These are phyloP conservation scores for Drosophila pegasa DNA, from an alignment of 2,888 invertebrate genomes.

Conservation along the genomic window DNA sequence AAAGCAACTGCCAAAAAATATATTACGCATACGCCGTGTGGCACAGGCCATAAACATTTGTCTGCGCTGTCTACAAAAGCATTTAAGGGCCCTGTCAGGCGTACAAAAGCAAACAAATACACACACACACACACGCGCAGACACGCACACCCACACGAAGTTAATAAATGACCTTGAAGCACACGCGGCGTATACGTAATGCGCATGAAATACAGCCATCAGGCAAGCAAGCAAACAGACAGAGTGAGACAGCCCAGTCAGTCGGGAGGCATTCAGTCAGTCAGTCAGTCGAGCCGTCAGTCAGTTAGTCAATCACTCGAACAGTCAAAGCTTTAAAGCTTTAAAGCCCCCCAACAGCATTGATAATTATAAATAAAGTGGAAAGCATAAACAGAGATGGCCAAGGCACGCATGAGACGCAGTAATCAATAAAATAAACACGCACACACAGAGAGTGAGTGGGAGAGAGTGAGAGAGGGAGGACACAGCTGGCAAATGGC, in stretches of 20 bases:
- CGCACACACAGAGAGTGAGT: conserved; percentile 11
- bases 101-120: conserved; percentile 8
- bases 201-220: conserved; percentile 16
- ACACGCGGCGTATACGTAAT: conserved; percentile 53
- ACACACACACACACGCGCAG: neutral
- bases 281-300: conserved; percentile 2
- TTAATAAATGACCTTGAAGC: conserved; percentile 51
- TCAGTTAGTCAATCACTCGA: neutral
- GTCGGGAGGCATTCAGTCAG: neutral
- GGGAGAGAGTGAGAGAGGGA: neutral
- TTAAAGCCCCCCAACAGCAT: conserved; percentile 32
- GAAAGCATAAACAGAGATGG: conserved; percentile 36
- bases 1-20: conserved; percentile 29
- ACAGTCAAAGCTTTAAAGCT: conserved; percentile 27
- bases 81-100: conserved; percentile 11
- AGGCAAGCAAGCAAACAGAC: conserved; percentile 19
- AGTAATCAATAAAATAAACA: conserved; percentile 70
- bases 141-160: neutral
- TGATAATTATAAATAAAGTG: conserved; percentile 58
- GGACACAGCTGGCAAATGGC: conserved; percentile 32
- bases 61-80: conserved; percentile 24
- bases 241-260: neutral
- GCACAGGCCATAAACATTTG: conserved; percentile 40
- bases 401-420: conserved; percentile 17
- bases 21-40: conserved; percentile 46